These are phyloP conservation scores for Notothenia rossii DNA, from an alignment of 2,113 vertebrate genomes.

Conservation along the genomic window DNA sequence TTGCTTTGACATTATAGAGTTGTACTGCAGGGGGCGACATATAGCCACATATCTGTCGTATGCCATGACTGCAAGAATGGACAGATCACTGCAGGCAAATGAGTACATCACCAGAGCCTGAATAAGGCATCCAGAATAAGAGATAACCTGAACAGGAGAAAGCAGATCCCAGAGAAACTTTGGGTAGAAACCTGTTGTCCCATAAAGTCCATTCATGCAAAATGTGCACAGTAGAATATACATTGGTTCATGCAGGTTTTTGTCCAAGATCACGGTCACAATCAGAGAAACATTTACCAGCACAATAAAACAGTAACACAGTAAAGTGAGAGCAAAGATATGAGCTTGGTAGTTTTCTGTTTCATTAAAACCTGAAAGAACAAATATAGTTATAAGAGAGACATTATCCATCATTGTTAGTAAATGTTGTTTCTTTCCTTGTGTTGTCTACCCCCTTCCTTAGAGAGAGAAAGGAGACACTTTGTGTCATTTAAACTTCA, in stretches of 20 bases:
- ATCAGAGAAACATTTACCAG: conserved; percentile 48
- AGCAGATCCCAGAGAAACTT: conserved; percentile 4
- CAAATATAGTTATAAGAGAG: too few relatives aligned
- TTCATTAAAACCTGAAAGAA: too few relatives aligned
- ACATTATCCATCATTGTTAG: conserved; percentile 11
- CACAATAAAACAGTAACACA: conserved; percentile 10
- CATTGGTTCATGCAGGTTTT: conserved; percentile 66
- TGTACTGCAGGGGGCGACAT: too few relatives aligned
- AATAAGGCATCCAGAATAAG: conserved; percentile 51
- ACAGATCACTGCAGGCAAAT: too few relatives aligned
- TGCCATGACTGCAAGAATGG: too few relatives aligned
- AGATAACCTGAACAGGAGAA: conserved; percentile 49
- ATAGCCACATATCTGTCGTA: too few relatives aligned
- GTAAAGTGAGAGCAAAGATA: background rate
- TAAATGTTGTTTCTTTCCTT: too few relatives aligned
- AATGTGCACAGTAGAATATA: conserved; percentile 60
- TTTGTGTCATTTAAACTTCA: too few relatives aligned
- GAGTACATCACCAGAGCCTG: conserved; percentile 28
- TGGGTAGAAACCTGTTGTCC: conserved; percentile 62
- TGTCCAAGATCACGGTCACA: conserved; percentile 54
- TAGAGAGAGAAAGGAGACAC: too few relatives aligned
- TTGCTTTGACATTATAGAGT: background rate
- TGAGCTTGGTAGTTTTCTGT: too few relatives aligned
- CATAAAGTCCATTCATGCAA: conserved; percentile 63
- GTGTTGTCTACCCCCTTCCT: background rate